Base-by-base conservation (phyloP, 1,140 invertebrate species). In the Nephila pilipes region DNA sequence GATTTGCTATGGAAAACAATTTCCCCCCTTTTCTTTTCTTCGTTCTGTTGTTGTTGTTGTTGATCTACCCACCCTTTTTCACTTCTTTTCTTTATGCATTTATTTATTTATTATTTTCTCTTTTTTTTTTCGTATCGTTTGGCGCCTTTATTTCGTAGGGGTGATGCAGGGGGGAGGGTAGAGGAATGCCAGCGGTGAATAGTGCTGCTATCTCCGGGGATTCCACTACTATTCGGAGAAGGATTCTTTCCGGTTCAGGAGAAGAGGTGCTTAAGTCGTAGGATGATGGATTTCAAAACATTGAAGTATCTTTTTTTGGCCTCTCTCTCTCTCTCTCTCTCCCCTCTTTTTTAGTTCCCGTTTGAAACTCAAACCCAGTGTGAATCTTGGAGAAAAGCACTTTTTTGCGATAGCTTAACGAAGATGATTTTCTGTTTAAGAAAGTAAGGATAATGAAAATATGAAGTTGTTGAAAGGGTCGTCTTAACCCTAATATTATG, bases 1-100 rank as follows among this genome's bases (percentile, higher is more conserved):
- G 91, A 93, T 93, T 93, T 87, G 54, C 91, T 87, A 87, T 93
- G 91, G 91, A 93, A 93, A 93, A 93, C 91, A 87, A 93, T 93
- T 87, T 93, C 60, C 69, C 81, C 36, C 60, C 55, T 87, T 87
- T 46, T 46, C 46, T 46, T 46, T 46, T 46, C 46, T 46, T 46
- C 46, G 6, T 46, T 46, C 69, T 46, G 46, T 46, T 54, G 85
- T 65, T 90, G 88, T 92, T 92, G 90, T 92, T 92, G 90, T 85
- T 91, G 89, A 91, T 91, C 87, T 88, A 63, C 90, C 54, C 63
- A 54, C 36, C 85, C 55, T 60, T 18, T 54, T 54, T 69, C 12
- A 22, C 46, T 55, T 5, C 58, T 54, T 18, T 65, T 55, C 88
- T 60, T 85, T 80, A 18, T 55, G 75, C 57, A n/a, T 69, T 58